Evolutionary conservation across 2,888 invertebrate species (phyloP).

Genomic region (Dione vanillae): DNA sequence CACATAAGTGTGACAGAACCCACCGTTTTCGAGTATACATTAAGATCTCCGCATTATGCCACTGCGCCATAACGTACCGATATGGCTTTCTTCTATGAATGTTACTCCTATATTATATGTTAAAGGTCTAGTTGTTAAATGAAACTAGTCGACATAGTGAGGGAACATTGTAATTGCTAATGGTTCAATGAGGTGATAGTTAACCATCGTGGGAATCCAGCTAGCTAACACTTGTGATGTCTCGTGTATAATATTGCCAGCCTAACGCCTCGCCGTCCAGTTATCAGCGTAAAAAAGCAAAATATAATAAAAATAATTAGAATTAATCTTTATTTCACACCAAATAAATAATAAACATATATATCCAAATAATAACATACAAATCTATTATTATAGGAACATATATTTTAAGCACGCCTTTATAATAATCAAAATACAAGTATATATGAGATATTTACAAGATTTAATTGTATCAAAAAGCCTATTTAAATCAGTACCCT

Average conservation of each 20-base stretch:
- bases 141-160: constrained; percentile 62
- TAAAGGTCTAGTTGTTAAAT: constrained; percentile 58
- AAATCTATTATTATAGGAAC: not conserved
- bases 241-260: constrained; percentile 41
- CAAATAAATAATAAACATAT: too few relatives aligned
- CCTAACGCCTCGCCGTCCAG: constrained; percentile 10
- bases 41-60: too few relatives aligned
- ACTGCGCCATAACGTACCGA: too few relatives aligned
- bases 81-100: too few relatives aligned
- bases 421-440: not conserved
- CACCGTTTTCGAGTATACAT: too few relatives aligned
- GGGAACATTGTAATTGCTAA: constrained; percentile 70
- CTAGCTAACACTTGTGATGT: constrained; percentile 59
- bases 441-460: not conserved
- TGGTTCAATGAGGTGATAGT: constrained; percentile 71
- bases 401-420: not conserved
- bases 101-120: constrained; percentile 30
- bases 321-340: too few relatives aligned
- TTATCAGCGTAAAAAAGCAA: constrained; percentile 28
- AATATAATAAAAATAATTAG: too few relatives aligned
- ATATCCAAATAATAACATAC: too few relatives aligned
- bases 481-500: constrained; percentile 8
- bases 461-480: not conserved
- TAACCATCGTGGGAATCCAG: constrained; percentile 71
- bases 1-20: too few relatives aligned